These are phyloP conservation scores for Ctenoplectra terminalis DNA, from an alignment of 1,140 invertebrate species.

Conservation along the genomic window DNA sequence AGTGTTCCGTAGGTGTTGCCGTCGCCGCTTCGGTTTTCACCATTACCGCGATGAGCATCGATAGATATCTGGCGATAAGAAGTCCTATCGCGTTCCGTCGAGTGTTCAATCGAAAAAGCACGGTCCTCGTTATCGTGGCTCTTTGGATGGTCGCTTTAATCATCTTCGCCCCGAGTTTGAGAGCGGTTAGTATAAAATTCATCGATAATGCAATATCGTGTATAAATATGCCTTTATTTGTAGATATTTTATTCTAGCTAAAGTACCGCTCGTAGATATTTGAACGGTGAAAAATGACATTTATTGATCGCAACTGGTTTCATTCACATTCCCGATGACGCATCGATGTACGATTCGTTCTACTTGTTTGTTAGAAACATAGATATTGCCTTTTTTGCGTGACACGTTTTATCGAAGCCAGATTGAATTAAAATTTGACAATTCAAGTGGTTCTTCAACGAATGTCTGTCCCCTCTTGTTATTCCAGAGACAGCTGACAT, in stretches of 20 bases:
- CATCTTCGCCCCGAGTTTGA: conserved; percentile 87
- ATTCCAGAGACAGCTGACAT: neutral
- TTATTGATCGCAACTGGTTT: neutral
- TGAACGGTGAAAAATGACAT: neutral
- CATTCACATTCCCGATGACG: neutral
- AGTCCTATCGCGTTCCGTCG: conserved; percentile 88
- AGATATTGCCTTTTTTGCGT: neutral
- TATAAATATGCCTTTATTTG: neutral
- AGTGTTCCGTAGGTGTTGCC: conserved; percentile 85
- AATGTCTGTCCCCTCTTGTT: neutral
- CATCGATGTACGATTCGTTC: neutral
- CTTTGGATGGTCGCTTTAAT: conserved; percentile 87
- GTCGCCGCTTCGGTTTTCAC: conserved; percentile 91
- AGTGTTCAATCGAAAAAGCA: conserved; percentile 87
- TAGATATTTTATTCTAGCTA: neutral
- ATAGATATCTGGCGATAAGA: conserved; percentile 89
- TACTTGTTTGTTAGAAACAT: neutral
- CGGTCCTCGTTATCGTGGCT: conserved; percentile 84
- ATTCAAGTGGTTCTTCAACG: neutral
- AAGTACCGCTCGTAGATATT: neutral
- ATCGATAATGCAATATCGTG: neutral
- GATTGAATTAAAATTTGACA: neutral
- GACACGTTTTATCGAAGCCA: too few species aligned
- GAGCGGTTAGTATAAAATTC: conserved; percentile 77
- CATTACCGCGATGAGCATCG: conserved; percentile 90